Conservation (phyloP, 2,888 invertebrate species). For the Hermaeophaga mercurialis region DNA sequence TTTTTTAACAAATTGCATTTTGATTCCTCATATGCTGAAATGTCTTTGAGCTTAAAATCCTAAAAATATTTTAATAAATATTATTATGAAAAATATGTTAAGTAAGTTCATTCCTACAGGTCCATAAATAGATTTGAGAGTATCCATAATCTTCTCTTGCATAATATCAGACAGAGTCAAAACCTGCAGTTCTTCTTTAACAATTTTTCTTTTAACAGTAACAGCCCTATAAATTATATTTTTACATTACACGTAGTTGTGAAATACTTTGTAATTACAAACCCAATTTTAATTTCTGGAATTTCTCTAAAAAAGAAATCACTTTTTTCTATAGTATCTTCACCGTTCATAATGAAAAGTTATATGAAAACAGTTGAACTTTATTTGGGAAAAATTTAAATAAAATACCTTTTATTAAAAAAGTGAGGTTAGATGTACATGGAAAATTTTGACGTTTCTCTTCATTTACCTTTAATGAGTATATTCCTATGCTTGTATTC, state of each 20-base stretch:
- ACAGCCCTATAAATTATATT: conserved; percentile 32
- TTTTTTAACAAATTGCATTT: conserved; percentile 70
- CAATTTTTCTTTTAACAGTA: conserved; percentile 58
- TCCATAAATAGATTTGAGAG: conserved; percentile 76
- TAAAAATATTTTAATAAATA: conserved; percentile 40
- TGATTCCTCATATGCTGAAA: conserved; percentile 65
- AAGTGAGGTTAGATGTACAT: background rate
- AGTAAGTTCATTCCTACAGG: conserved; percentile 60
- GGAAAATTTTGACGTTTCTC: background rate
- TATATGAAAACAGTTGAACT: background rate
- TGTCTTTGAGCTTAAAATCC: conserved; percentile 60
- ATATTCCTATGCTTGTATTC: too few species aligned
- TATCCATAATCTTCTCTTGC: conserved; percentile 75
- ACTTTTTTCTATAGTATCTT: conserved; percentile 63
- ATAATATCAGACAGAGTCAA: conserved; percentile 70
- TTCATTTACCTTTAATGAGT: too few species aligned
- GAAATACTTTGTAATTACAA: conserved; percentile 42
- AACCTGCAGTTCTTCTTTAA: conserved; percentile 78
- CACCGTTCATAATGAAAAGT: conserved; percentile 61
- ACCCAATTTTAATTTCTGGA: conserved; percentile 67
- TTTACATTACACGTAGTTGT: conserved; percentile 20
- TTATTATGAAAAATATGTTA: background rate
- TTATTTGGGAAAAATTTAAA: too few species aligned
- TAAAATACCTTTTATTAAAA: background rate
- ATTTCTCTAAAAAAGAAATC: conserved; percentile 70